Evolutionary conservation across 2,113 vertebrate species (phyloP).

Genomic region (Megaceryle torquata): DNA sequence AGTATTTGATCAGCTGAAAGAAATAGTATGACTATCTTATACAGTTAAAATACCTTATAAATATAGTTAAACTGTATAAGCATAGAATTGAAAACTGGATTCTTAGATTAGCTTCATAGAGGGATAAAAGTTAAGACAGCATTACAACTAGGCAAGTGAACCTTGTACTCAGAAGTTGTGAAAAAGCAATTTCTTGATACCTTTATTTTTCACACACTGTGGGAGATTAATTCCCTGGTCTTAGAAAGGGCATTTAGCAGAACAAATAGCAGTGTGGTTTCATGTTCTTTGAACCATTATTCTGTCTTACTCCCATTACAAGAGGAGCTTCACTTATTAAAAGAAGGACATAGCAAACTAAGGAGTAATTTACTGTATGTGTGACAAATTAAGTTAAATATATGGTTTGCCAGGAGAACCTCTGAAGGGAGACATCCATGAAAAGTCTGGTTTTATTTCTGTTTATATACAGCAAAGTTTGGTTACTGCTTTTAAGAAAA

Average conservation of each 20-base stretch:
- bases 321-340: neutral
- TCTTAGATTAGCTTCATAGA: neutral
- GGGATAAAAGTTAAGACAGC: constrained; percentile 27
- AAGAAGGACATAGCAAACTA: neutral
- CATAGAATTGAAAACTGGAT: neutral
- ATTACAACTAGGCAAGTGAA: constrained; percentile 40
- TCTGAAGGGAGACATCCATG: neutral
- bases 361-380: neutral
- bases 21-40: neutral
- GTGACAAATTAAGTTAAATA: neutral
- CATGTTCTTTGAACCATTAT: neutral
- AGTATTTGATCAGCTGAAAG: neutral
- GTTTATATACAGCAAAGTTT: neutral
- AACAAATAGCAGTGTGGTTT: neutral
- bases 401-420: neutral
- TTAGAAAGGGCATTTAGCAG: constrained; percentile 18
- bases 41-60: neutral
- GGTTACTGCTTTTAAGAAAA: neutral
- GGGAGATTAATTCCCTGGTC: neutral
- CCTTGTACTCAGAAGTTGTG: neutral
- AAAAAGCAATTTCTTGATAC: neutral
- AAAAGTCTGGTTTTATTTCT: neutral
- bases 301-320: neutral
- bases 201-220: neutral
- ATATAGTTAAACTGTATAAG: neutral